phyloP scores from a whole-genome alignment of 2,113 vertebrate genomes.

The Podocnemis expansa region DNA sequence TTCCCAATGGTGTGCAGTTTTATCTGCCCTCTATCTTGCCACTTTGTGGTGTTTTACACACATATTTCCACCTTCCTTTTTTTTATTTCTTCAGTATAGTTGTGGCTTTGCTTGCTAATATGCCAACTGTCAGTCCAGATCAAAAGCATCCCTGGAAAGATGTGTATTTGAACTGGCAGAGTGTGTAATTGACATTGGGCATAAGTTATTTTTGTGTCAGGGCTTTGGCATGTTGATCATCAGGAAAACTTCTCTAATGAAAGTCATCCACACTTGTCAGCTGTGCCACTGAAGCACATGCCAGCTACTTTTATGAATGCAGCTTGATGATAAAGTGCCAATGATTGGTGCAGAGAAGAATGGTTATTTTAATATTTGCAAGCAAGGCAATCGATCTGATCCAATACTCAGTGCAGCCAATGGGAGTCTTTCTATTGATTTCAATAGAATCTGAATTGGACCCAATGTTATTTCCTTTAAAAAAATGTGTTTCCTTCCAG shows the following conservation, averaged over 20 bases:
- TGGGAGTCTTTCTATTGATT: background rate
- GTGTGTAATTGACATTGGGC: background rate
- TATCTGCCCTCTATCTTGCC: background rate
- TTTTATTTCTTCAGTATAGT: background rate
- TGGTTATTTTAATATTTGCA: background rate
- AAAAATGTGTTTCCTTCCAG: background rate
- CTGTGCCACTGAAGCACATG: background rate
- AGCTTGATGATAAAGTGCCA: background rate
- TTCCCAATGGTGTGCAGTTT: background rate
- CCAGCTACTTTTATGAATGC: background rate
- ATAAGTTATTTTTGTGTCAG: background rate
- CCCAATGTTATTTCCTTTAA: background rate
- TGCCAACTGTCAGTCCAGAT: constrained; percentile 16
- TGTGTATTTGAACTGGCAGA: constrained; percentile 7
- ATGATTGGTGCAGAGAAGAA: background rate
- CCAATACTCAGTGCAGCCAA: background rate
- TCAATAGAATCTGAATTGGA: background rate
- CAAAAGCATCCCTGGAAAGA: background rate
- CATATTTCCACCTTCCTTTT: background rate
- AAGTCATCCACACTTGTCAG: constrained; percentile 12
- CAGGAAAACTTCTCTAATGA: background rate
- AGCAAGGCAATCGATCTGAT: background rate
- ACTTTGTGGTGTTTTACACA: background rate
- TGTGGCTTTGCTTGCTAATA: constrained; percentile 30
- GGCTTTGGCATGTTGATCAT: constrained; percentile 28